Base-by-base conservation (phyloP, 2,888 invertebrate species). In the Zygothrica quintamaculata region DNA sequence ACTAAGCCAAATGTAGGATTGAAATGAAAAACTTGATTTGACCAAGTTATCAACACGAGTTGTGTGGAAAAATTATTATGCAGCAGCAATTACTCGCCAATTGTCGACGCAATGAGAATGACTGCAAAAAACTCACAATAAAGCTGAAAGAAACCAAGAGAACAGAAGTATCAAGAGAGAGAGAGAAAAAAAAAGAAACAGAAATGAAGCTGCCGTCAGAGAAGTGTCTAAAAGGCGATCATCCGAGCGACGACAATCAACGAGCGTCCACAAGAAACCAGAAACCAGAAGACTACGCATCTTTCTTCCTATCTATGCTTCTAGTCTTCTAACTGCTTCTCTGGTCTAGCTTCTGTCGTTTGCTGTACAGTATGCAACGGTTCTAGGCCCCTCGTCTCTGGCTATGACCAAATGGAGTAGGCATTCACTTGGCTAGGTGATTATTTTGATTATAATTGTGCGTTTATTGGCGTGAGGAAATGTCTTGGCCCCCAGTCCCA, bases 381-480 rank as follows among this genome's bases (percentile, higher is more conserved):
- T 78, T 82, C 71, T 74, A 58, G 33, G 59, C 44, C 25, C 48
- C 40, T 34, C 40, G 18, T 22, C 18, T 51, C 64, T 48, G 66
- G 86, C 56, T 85, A 60, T 86, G 78, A 70, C 80, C 88, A 84
- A 74, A 80, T 65, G 61, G 47, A 70, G 81, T 44, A 44, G 51
- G 39, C 50, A 25, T 51, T 18, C 60, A 57, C 55, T 34, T 36
- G 56, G 33, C 61, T 57, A 64, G 60, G 78, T 80, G 89, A 89
- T 89, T 89, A 89, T 88, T 88, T 89, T 87, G 88, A 88, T 89
- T 87, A 88, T 89, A 89, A 89, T 89, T 88, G 88, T 82, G 73
- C 76, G 77, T 77, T 88, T 85, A 89, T 79, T 82, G 85, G 84
- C 88, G 88, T 88, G 88, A 81, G 80, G 76, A 71, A 84, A 85